A percentile compares a stretch with the other conserved stretches of the same genome.
Conservation (phyloP, 2,888 invertebrate genomes). For the Drosophila ochracea region DNA sequence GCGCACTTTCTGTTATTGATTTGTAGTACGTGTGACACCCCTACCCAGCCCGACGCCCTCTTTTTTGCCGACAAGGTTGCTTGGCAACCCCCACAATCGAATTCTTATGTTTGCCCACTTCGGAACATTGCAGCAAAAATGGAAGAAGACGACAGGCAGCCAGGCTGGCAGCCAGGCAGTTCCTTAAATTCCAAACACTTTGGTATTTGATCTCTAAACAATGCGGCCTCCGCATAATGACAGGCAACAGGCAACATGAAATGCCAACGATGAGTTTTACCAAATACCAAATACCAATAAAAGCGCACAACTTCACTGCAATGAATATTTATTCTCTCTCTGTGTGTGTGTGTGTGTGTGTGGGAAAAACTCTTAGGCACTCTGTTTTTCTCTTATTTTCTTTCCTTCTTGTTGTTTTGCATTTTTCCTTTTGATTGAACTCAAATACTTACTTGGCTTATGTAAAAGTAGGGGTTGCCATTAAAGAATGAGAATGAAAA, state of each 20-base stretch:
- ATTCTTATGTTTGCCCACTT: constrained; percentile 34
- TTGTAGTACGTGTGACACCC: constrained; percentile 56
- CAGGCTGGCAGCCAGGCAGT: constrained; percentile 16
- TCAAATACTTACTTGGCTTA: constrained; percentile 12
- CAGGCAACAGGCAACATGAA: constrained; percentile 71
- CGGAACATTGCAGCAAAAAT: constrained; percentile 16
- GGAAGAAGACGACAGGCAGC: constrained; percentile 22
- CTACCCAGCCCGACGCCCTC: neutral
- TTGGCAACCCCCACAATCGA: constrained; percentile 31
- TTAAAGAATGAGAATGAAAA: neutral
- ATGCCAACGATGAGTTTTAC: constrained; percentile 71
- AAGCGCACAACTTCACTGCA: constrained; percentile 14
- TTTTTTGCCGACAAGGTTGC: constrained; percentile 4
- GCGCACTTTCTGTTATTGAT: constrained; percentile 65
- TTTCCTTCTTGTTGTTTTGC: constrained; percentile 23
- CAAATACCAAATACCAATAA: constrained; percentile 67
- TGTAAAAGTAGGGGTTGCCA: neutral
- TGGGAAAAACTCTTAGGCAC: neutral
- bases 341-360: constrained; percentile 1
- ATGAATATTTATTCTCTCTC: constrained; percentile 31
- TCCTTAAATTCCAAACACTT: constrained; percentile 74
- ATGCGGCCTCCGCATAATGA: constrained; percentile 70
- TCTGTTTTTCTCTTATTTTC: neutral
- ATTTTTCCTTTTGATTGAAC: constrained; percentile 29
- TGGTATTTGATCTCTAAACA: constrained; percentile 77